Conservation (phyloP, 2,113 vertebrate genomes). For the Herpetotheres cachinnans region DNA sequence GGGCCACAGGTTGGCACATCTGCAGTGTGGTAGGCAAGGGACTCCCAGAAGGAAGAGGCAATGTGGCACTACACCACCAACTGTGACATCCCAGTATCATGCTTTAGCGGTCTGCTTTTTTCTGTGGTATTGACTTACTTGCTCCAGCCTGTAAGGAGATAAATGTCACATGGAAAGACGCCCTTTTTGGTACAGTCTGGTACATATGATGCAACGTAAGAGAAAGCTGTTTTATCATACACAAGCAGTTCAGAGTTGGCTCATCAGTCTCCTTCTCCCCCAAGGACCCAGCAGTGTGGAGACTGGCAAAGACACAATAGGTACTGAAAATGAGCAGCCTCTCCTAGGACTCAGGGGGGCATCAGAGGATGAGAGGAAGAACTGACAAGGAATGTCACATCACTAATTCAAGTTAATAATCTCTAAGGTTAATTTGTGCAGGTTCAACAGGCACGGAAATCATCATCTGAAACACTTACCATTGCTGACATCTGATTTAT, state of each 20-base stretch:
- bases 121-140: background rate
- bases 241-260: background rate
- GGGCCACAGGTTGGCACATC: background rate
- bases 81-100: background rate
- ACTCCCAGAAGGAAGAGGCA: background rate
- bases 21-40: background rate
- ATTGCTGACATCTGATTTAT: constrained; percentile 74
- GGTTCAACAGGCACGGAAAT: background rate
- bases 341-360: background rate
- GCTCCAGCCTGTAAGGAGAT: background rate
- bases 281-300: background rate
- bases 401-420: background rate
- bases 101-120: background rate
- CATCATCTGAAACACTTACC: constrained; percentile 68
- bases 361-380: background rate
- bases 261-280: background rate
- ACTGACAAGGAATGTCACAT: background rate
- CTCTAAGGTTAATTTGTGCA: background rate
- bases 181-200: background rate
- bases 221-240: background rate
- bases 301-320: background rate
- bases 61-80: background rate
- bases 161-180: accelerated
- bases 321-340: background rate
- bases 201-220: accelerated